phyloP scores from a whole-genome alignment of 2,113 vertebrate genomes.

The Brachypteracias leptosomus region DNA sequence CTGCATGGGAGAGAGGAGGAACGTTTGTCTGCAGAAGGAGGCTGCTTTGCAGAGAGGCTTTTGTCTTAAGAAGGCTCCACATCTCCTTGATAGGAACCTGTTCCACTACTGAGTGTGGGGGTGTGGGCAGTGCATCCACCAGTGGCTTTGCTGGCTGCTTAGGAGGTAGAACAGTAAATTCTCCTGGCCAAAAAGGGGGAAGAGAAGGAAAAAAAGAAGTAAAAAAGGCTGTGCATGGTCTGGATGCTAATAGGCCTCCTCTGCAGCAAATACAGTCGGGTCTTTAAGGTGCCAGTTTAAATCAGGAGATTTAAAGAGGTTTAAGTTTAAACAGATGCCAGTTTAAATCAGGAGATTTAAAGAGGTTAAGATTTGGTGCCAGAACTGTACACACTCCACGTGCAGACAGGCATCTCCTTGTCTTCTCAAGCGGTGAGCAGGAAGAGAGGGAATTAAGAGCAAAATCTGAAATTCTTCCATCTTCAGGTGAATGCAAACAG shows the following conservation, averaged over 20 bases:
- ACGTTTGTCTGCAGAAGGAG: background rate
- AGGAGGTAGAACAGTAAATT: constrained; percentile 18
- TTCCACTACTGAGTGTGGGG: background rate
- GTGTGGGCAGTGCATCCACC: background rate
- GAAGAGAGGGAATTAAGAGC: background rate
- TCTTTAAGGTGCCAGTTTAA: background rate
- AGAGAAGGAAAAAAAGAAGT: no score
- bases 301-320: background rate
- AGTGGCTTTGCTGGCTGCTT: background rate
- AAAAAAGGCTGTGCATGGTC: background rate
- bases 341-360: background rate
- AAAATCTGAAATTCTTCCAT: background rate
- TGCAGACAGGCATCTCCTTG: background rate
- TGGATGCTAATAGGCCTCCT: background rate
- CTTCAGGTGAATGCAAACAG: background rate
- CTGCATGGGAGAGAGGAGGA: background rate
- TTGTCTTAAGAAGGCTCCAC: background rate
- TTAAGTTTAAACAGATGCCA: no score
- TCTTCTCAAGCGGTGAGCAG: background rate
- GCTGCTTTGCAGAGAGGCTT: background rate
- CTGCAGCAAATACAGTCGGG: background rate
- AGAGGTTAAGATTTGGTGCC: background rate
- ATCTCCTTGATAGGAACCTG: background rate
- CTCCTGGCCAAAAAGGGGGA: background rate
- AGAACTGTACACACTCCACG: background rate